Percentiles rank a stretch among this genome's conserved stretches.
phyloP scores from a whole-genome alignment of 1,140 invertebrate species.

The Cydia splendana region DNA sequence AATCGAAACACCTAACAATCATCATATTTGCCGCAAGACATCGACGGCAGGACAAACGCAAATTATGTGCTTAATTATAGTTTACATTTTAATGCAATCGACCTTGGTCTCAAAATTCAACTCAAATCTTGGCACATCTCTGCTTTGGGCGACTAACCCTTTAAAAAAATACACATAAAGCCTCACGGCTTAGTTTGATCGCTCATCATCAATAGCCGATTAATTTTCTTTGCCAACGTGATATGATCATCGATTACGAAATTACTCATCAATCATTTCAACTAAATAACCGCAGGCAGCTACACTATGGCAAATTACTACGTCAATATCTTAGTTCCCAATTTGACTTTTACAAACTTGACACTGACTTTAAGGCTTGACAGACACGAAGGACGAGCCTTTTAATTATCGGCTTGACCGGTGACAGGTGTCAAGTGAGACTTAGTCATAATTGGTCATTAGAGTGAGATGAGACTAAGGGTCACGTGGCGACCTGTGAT shows the following conservation, averaged over 20 bases:
- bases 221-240: slow-evolving; percentile 7
- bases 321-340: slow-evolving; percentile 16
- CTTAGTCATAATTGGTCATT: slow-evolving; percentile 26
- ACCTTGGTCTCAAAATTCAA: slow-evolving; percentile 4
- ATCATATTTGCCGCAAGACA: no score
- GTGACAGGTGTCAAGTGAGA: slow-evolving; percentile 31
- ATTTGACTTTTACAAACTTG: neutral
- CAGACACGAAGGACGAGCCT: slow-evolving; percentile 18
- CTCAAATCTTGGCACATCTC: neutral
- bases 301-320: slow-evolving; percentile 13
- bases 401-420: slow-evolving; percentile 17
- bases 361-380: slow-evolving; percentile 16
- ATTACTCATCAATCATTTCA: slow-evolving; percentile 23
- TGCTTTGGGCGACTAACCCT: neutral
- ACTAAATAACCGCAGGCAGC: slow-evolving; percentile 19
- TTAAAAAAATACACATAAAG: neutral
- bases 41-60: neutral
- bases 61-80: slow-evolving; percentile 5
- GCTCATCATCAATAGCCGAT: neutral
- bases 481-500: slow-evolving; percentile 17
- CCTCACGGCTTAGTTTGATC: neutral
- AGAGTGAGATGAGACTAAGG: slow-evolving; percentile 8
- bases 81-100: slow-evolving; percentile 1
- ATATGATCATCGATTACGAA: slow-evolving; percentile 16
- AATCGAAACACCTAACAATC: no score